Percentiles rank a stretch among this genome's conserved stretches.
phyloP scores from a whole-genome alignment of 2,113 vertebrate genomes.

The Petroica traversi region DNA sequence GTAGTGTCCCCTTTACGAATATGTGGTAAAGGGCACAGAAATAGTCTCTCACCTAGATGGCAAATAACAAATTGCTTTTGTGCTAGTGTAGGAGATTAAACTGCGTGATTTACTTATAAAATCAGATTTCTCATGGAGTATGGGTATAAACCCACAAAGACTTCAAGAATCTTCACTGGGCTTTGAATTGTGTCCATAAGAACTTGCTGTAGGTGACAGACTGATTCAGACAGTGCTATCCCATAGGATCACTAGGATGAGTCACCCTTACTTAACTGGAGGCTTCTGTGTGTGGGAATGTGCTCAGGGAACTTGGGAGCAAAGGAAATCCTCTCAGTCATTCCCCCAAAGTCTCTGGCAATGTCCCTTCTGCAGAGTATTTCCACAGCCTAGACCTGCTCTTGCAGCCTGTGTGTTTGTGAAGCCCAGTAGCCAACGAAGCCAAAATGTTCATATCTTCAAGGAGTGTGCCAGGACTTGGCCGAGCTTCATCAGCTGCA shows the following conservation, averaged over 20 bases:
- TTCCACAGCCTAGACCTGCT: background rate
- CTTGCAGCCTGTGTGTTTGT: background rate
- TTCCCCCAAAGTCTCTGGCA: background rate
- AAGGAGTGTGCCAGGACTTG: fast-evolving
- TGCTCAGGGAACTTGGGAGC: background rate
- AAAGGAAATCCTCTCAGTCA: background rate
- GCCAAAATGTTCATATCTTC: background rate
- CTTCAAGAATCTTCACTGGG: background rate
- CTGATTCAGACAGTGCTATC: background rate
- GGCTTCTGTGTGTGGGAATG: background rate
- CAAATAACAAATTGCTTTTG: background rate
- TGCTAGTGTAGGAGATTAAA: background rate
- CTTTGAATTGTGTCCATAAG: background rate
- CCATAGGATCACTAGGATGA: background rate
- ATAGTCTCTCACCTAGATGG: background rate
- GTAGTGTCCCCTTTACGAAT: background rate
- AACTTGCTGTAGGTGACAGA: background rate
- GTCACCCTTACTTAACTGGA: background rate
- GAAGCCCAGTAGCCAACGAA: background rate
- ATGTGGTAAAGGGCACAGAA: background rate
- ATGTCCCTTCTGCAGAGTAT: background rate
- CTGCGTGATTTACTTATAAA: background rate
- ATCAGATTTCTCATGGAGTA: background rate
- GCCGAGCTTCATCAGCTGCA: fast-evolving
- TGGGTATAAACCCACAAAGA: background rate